A percentile compares a stretch with the other conserved stretches of the same genome.
Conservation (phyloP, 2,888 invertebrate species). For the Phortica okadai region DNA sequence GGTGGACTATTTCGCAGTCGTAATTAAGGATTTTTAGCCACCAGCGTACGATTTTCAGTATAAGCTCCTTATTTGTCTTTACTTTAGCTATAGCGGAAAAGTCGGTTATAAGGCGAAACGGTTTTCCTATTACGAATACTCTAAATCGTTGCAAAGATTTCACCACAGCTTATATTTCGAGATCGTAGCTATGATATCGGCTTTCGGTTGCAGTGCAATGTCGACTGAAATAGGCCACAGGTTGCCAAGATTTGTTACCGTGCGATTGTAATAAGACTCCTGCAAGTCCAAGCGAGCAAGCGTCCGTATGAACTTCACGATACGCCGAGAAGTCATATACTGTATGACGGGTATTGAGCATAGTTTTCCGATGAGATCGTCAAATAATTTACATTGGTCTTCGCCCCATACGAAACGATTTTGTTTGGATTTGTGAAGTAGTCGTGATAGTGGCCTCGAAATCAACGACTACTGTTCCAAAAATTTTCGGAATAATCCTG, state of each 20-base stretch:
- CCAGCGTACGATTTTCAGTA: conserved; percentile 5
- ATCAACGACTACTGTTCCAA: background rate
- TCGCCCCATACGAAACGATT: background rate
- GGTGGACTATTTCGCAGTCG: conserved; percentile 42
- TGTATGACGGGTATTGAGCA: background rate
- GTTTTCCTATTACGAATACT: background rate
- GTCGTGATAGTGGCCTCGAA: background rate
- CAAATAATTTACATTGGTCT: background rate
- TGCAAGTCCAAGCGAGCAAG: background rate
- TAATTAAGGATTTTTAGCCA: background rate
- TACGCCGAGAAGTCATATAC: background rate
- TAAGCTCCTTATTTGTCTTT: conserved; percentile 14
- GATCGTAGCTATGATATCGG: conserved; percentile 22
- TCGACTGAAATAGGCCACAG: conserved; percentile 23
- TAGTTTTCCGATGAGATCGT: background rate
- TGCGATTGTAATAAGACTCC: background rate
- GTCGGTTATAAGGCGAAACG: conserved; percentile 24
- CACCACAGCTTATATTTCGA: background rate
- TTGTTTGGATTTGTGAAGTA: background rate
- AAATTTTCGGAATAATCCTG: background rate
- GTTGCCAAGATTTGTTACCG: conserved; percentile 2
- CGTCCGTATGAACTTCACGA: conserved; percentile 8
- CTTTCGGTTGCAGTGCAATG: conserved; percentile 23
- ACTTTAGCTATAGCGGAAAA: conserved; percentile 23
- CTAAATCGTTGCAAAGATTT: conserved; percentile 13